Evolutionary conservation across 2,113 vertebrate genomes (phyloP).

Genomic region (Zosterops pallidus): DNA sequence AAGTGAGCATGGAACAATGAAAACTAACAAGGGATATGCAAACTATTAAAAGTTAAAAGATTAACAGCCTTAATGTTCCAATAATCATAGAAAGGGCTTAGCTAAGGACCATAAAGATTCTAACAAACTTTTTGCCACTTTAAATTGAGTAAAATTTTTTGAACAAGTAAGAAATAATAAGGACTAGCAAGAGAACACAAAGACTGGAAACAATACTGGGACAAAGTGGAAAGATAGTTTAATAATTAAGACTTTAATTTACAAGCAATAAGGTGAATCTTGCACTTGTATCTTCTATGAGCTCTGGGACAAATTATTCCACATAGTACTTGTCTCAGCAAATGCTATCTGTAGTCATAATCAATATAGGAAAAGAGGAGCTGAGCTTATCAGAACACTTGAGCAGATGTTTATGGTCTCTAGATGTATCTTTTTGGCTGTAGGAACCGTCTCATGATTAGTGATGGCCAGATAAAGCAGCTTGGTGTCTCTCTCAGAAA

Average conservation of each 20-base stretch:
- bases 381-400: neutral
- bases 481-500: neutral
- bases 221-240: neutral
- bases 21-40: neutral
- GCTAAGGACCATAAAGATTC: neutral
- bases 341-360: neutral
- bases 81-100: neutral
- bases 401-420: neutral
- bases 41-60: neutral
- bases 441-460: neutral
- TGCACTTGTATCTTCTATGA: neutral
- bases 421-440: accelerated
- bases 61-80: neutral
- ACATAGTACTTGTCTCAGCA: neutral
- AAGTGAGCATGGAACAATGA: neutral
- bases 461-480: neutral
- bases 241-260: neutral
- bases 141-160: neutral
- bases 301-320: neutral
- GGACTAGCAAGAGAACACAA: neutral
- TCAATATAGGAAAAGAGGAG: neutral
- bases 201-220: neutral
- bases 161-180: neutral
- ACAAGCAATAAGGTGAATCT: neutral
- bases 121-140: neutral